Base-by-base conservation (phyloP, 2,888 invertebrate genomes). In the Hirtodrosophila alboralis region DNA sequence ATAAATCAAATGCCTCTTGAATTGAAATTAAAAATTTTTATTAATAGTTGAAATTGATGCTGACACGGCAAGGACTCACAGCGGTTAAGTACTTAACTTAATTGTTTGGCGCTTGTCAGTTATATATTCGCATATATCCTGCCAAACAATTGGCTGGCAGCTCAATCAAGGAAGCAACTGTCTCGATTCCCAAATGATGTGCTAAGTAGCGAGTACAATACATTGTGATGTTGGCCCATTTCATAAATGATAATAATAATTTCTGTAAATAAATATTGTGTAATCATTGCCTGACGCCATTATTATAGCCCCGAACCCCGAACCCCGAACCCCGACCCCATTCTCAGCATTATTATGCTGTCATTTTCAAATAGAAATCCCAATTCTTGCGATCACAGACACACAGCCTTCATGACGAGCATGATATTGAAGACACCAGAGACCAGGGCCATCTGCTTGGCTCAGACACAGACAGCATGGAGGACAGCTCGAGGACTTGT, bases 211-310 rank as follows among this genome's bases (percentile, higher is more conserved):
- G n/a, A 10, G 9, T 12, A 45, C 53, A 57, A 57, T 58, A 45
- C 40, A 54, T 16, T 14, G 23, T 30, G 13, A 21, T 33, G 36
- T 12, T 34, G 48, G 33, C 43, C 12, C 69, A 49, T 51, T 61
- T 69, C 78, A 83, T 78, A 64, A 76, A 79, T 83, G 79, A 83
- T 83, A 83, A 78, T 83, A 83, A 79, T 83, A n/a, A n/a, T 76
- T 76, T 77, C 43, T 71, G 68, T 77, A 83, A 63, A 72, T 79
- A 73, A 78, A 78, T 80, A 76, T 78, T 78, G 84, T 78, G 66
- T 67, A 84, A 78, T 78, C 80, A 78, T 84, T 44, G 54, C 48
- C 60, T 49, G 45, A 61, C 54, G 71, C 75, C 64, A 74, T 70
- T 73, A 48, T 59, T 58, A 45, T 53, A 27, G 9, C 12, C 10